Evolutionary conservation across 2,888 invertebrate genomes (phyloP), one percentile per base, ranked within the genome.

Genomic region (Schizaphis graminum): DNA sequence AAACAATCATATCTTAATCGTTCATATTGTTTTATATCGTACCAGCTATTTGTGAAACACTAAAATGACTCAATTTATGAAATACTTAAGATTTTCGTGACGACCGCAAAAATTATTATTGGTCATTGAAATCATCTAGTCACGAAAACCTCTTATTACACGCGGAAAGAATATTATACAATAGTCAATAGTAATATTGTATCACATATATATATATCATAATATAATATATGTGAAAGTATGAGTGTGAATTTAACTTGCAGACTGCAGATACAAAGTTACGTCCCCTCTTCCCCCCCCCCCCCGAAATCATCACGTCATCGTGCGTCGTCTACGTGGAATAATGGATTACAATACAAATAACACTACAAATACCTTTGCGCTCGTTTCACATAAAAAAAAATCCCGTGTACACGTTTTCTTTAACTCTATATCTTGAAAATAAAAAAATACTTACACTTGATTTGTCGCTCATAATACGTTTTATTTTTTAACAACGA

Each of bases 61-160:
- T 92, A 87, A 67, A 92, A 67, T 57, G 35, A 67, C 67, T 88
- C 47, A 67, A 87, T 92, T 88, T 67, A 56, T 67, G 28, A 92
- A 67, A 92, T 67, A 88, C 49, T 61, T 41, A 49, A 87, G 53
- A 92, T 92, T 92, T 92, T 67, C 49, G 49, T 53, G 57, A 92
- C 92, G 41, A 87, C 41, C 87, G 10, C 28, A 26, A 92, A 10
- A 67, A 49, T 91, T 67, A 47, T 61, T 91, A 91, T 91, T 86
- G 61, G 92, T 92, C 61, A 91, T 85, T 91, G 84, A 91, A 91
- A 91, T 91, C 56, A 57, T 85, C 91, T 85, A 92, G 92, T 92
- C 86, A 92, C 92, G 87, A 92, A 92, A 0, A 47, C 56, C 47
- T 61, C 35, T 92, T 61, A 49, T 49, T 86, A 91, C 84, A 77